A percentile compares a stretch with the other conserved stretches of the same genome.
Conservation (phyloP, 2,888 invertebrate species). For the Erebia epiphron region DNA sequence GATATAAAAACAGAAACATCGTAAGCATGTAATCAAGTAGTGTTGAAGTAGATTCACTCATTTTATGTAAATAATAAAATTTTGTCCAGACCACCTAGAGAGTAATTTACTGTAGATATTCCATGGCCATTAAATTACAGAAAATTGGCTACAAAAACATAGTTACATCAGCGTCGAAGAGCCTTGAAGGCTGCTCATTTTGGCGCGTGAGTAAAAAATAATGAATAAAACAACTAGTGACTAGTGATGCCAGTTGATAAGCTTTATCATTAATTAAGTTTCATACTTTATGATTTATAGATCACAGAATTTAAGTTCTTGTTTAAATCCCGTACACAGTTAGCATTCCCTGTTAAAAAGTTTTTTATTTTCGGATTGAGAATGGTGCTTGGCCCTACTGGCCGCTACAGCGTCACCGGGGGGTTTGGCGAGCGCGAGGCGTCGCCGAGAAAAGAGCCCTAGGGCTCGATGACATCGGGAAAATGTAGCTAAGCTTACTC, state of each 20-base stretch:
- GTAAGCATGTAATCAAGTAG: no score
- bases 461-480: no score
- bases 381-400: no score
- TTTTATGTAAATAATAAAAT: slow-evolving; percentile 4
- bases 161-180: slow-evolving; percentile 6
- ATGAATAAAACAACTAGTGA: slow-evolving; percentile 35
- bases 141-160: slow-evolving; percentile 23
- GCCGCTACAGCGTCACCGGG: no score
- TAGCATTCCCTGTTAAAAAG: no score
- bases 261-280: slow-evolving; percentile 26
- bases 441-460: no score
- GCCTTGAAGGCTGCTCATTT: slow-evolving; percentile 29
- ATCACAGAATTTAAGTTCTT: no score
- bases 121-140: slow-evolving; percentile 16
- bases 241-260: slow-evolving; percentile 30
- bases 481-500: no score
- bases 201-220: slow-evolving; percentile 30
- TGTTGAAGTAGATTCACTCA: background rate
- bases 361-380: no score
- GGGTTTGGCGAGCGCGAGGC: no score
- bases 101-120: slow-evolving; percentile 1
- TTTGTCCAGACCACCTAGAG: slow-evolving; percentile 12
- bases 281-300: slow-evolving; percentile 8
- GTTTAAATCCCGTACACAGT: no score
- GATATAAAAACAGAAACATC: no score